phyloP scores from a whole-genome alignment of 2,888 invertebrate genomes.

The Apamea epomidion region DNA sequence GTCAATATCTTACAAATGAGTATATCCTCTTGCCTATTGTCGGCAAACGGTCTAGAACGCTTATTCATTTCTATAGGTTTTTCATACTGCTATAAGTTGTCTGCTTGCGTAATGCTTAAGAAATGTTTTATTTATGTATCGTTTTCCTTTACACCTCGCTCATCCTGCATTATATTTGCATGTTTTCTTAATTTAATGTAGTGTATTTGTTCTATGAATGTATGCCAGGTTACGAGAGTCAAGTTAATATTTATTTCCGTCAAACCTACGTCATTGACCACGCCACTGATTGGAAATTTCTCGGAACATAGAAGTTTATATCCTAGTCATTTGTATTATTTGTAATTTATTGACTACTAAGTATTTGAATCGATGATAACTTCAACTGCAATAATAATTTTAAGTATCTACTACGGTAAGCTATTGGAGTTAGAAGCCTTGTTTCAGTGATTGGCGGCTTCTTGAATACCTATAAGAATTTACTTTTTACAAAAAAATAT shows the following conservation, averaged over 20 bases:
- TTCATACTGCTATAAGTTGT: background rate
- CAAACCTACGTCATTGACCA: conserved; percentile 42
- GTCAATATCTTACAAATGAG: conserved; percentile 31
- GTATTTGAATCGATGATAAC: background rate
- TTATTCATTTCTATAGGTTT: conserved; percentile 27
- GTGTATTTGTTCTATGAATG: conserved; percentile 6
- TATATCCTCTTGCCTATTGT: conserved; percentile 16
- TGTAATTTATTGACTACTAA: conserved; percentile 8
- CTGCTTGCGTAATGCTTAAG: conserved; percentile 15
- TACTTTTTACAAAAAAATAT: background rate
- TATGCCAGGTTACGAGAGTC: conserved; percentile 34
- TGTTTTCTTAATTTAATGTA: conserved; percentile 23
- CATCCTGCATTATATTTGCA: conserved; percentile 18
- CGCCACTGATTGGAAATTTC: conserved; percentile 36
- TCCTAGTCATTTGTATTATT: conserved; percentile 36
- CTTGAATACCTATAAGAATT: too few species aligned
- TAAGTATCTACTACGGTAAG: too few species aligned
- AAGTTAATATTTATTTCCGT: conserved; percentile 37
- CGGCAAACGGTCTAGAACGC: conserved; percentile 2
- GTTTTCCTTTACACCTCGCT: conserved; percentile 22
- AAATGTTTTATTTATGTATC: conserved; percentile 6
- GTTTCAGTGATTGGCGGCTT: background rate
- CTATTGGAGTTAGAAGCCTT: background rate
- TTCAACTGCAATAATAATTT: background rate
- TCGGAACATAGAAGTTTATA: conserved; percentile 23